Evolutionary conservation across 2,113 vertebrate species (phyloP).

Genomic region (Sula dactylatra): DNA sequence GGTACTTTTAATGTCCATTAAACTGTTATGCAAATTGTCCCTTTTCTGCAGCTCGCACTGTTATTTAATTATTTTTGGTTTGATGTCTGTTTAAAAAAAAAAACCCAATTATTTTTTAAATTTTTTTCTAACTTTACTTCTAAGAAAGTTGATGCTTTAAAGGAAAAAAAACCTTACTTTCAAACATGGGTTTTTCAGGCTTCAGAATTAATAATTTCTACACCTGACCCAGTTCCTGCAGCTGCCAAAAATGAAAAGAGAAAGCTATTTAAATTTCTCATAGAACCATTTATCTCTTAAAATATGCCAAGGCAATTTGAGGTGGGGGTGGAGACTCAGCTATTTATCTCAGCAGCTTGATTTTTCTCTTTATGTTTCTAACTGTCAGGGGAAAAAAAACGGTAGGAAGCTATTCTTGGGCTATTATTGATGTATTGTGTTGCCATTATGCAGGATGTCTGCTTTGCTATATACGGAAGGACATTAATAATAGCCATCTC

Average conservation of each 20-base stretch:
- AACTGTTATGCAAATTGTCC: background rate
- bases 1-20: background rate
- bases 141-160: conserved; percentile 67
- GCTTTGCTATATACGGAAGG: conserved; percentile 47
- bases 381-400: conserved; percentile 51
- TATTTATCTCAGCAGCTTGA: conserved; percentile 69
- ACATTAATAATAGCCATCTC: conserved; percentile 50
- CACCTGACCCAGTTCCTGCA: conserved; percentile 76
- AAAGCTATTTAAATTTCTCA: conserved; percentile 74
- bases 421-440: conserved; percentile 53
- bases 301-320: conserved; percentile 75
- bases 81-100: background rate
- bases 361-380: conserved; percentile 69
- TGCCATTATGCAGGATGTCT: conserved; percentile 45
- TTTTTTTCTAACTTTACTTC: conserved; percentile 40
- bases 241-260: conserved; percentile 72
- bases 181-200: conserved; percentile 70
- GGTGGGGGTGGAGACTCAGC: conserved; percentile 63
- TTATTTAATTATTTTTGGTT: conserved; percentile 18
- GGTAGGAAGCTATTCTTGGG: conserved; percentile 57
- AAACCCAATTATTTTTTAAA: background rate
- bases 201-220: conserved; percentile 78
- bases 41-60: background rate
- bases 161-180: conserved; percentile 48
- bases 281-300: conserved; percentile 73